phyloP scores from a whole-genome alignment of 1,140 invertebrate species.

The Chymomyza costata region DNA sequence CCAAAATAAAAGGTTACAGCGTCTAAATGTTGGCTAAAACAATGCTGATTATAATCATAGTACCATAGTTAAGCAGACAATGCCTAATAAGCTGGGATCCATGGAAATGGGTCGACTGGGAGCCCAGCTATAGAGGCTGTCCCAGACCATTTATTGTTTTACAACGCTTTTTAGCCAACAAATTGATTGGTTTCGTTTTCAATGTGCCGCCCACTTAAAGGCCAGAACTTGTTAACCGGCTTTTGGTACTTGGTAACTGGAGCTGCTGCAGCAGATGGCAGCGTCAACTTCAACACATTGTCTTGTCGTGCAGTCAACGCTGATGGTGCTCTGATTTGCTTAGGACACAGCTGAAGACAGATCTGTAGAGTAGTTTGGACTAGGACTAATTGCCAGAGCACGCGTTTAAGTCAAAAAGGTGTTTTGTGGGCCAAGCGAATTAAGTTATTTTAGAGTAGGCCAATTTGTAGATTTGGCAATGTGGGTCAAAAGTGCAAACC shows the following conservation, averaged over 20 bases:
- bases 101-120: too few relatives aligned
- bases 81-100: too few relatives aligned
- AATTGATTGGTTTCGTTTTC: slow-evolving; percentile 57
- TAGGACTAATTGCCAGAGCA: slow-evolving; percentile 59
- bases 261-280: slow-evolving; percentile 22
- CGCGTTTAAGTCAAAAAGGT: slow-evolving; percentile 33
- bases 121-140: too few relatives aligned
- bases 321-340: slow-evolving; percentile 58
- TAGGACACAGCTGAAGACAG: slow-evolving; percentile 33
- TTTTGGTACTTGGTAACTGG: slow-evolving; percentile 30
- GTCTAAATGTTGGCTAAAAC: slow-evolving; percentile 41
- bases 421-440: slow-evolving; percentile 24
- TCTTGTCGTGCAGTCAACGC: slow-evolving; percentile 28
- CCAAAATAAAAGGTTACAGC: neutral
- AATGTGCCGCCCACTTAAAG: slow-evolving; percentile 26
- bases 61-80: slow-evolving; percentile 1
- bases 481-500: slow-evolving; percentile 53
- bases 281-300: too few relatives aligned
- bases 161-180: slow-evolving; percentile 12
- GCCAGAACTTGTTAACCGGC: slow-evolving; percentile 19
- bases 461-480: slow-evolving; percentile 24
- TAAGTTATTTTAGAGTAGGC: slow-evolving; percentile 26
- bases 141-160: too few relatives aligned
- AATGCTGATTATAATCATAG: slow-evolving; percentile 62
- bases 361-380: too few relatives aligned